Conservation (phyloP, 2,797 vertebrate genomes). For the Rhinogobio ventralis region DNA sequence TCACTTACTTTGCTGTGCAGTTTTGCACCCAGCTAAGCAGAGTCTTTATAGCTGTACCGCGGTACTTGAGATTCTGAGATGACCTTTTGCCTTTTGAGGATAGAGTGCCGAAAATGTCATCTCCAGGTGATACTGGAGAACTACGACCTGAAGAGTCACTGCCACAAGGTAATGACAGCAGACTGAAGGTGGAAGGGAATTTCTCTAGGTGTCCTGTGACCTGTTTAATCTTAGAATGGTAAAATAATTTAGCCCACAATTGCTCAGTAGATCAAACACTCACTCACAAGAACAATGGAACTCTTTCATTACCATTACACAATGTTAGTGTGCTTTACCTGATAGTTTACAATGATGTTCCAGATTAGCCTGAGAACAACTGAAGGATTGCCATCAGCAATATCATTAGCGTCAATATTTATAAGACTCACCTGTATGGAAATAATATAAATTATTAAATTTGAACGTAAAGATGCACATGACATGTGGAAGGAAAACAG, state of each 20-base stretch:
- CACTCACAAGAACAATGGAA: not conserved
- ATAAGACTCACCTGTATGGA: slow-evolving; percentile 85
- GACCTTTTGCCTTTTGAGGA: slow-evolving; percentile 78
- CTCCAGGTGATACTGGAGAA: slow-evolving; percentile 78
- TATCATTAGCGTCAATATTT: slow-evolving; percentile 86
- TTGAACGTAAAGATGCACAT: not conserved
- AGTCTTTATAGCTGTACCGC: slow-evolving; percentile 85
- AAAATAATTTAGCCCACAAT: not conserved
- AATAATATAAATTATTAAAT: not conserved
- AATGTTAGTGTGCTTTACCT: slow-evolving; percentile 73
- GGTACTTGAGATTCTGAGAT: slow-evolving; percentile 80
- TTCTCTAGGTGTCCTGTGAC: slow-evolving; percentile 62
- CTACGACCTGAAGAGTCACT: slow-evolving; percentile 77
- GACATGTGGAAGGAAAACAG: not conserved
- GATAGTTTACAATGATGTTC: slow-evolving; percentile 92
- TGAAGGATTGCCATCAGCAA: slow-evolving; percentile 89
- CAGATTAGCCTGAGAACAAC: slow-evolving; percentile 89
- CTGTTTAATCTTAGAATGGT: slow-evolving; percentile 67
- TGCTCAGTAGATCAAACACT: not conserved
- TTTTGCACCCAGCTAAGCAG: slow-evolving; percentile 88
- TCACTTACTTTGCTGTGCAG: slow-evolving; percentile 84
- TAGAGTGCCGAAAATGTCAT: slow-evolving; percentile 79
- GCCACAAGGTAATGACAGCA: slow-evolving; percentile 82
- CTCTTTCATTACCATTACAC: not conserved
- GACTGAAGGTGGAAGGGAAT: slow-evolving; percentile 78